phyloP scores from a whole-genome alignment of 2,113 vertebrate species.

The Irena cyanogastra region DNA sequence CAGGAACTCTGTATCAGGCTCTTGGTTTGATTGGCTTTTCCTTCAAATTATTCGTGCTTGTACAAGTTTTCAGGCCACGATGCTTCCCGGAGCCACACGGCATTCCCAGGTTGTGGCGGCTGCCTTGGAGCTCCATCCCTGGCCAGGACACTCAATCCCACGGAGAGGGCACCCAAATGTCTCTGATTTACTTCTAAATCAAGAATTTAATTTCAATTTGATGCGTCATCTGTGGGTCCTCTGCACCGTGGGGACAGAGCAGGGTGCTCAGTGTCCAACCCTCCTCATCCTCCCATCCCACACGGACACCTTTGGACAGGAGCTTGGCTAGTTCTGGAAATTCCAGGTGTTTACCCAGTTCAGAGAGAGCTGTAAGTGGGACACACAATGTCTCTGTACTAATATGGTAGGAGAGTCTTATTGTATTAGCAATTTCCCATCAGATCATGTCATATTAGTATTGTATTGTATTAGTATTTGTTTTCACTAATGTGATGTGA shows the following conservation, averaged over 20 bases:
- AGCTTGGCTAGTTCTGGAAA: neutral
- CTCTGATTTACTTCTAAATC: neutral
- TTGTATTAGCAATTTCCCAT: conserved; percentile 67
- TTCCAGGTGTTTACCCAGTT: neutral
- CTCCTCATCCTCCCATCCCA: rapidly evolving
- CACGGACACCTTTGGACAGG: rapidly evolving
- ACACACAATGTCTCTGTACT: neutral
- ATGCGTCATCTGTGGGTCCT: neutral
- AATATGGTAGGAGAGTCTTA: conserved; percentile 40
- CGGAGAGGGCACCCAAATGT: neutral
- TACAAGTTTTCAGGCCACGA: rapidly evolving
- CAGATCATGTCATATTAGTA: conserved; percentile 65
- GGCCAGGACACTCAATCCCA: neutral
- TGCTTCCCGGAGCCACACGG: rapidly evolving
- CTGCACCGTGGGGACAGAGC: rapidly evolving
- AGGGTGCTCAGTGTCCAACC: rapidly evolving
- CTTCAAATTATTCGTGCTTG: neutral
- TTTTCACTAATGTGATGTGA: conserved; percentile 76
- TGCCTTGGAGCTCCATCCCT: neutral
- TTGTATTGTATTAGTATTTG: conserved; percentile 59
- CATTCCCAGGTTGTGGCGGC: rapidly evolving
- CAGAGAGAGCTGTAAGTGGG: conserved; percentile 9
- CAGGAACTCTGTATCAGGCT: neutral
- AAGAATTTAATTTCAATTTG: neutral
- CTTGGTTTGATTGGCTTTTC: neutral